Evolutionary conservation across 1,140 invertebrate genomes (phyloP), one percentile per base, ranked within the genome.

Genomic region (Hyles euphorbiae): DNA sequence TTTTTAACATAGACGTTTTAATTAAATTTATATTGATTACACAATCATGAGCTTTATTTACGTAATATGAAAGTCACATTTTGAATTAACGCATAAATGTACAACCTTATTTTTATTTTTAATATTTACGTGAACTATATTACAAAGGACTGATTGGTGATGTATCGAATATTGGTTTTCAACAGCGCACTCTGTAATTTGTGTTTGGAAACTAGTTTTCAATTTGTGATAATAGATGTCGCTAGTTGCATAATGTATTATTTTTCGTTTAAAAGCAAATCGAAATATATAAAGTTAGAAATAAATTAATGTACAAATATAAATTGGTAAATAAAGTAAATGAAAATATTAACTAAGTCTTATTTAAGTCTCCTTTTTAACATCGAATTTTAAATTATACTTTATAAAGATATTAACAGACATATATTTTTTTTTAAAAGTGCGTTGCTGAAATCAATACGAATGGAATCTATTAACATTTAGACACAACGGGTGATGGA

Each of bases 1-100:
- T 63, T 47, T 67, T 72, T 82, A 87, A 87, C 83, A 87, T 85
- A 79, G 80, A 87, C 74, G 74, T 71, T 84, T 85, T 87, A 81
- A 78, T 83, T 72, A 74, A 81, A 79, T 80, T 72, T 56, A 85
- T 78, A 79, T 81, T 74, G 84, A 85, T 76, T 87, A 87, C 74
- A 83, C 73, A 68, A 75, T 76, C 61, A 83, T 83, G 81, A 83
- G 79, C 79, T 67, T 83, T 83, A 81, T 53, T 55, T 62, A 22
- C 22, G 22, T 22, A 84, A 83, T 87, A 82, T 83, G 74, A 81
- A 85, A 87, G 76, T 87, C 84, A 87, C 79, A 51, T 63, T 62
- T 58, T 70, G 76, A 83, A 85, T 82, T 81, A 46, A 84, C 75
- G 67, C 70, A 81, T 76, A 70, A 78, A 83, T 83, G 83, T 87